Percentiles rank a stretch among this genome's conserved stretches.
Conservation (phyloP, 2,797 vertebrate genomes). For the Bradypodion pumilum region DNA sequence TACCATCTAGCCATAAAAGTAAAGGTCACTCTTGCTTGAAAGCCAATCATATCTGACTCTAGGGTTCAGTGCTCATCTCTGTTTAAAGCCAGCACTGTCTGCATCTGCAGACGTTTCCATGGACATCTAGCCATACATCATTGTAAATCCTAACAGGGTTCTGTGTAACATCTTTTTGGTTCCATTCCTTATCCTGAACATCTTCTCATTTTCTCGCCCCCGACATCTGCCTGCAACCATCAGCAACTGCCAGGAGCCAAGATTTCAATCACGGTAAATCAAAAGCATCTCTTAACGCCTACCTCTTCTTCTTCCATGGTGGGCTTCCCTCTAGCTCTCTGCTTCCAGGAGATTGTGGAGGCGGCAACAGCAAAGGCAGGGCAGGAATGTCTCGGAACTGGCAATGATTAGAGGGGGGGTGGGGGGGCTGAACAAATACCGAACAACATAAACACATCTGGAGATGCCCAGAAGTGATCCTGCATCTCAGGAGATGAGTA, state of each 20-base stretch:
- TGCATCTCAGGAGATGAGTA: background rate
- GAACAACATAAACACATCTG: background rate
- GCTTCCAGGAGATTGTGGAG: background rate
- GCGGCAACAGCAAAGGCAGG: background rate
- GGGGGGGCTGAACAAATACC: background rate
- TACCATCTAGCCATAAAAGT: too few species aligned
- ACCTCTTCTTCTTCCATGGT: background rate
- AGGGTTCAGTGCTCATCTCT: too few species aligned
- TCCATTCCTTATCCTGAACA: background rate
- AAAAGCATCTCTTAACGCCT: background rate
- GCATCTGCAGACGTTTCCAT: too few species aligned
- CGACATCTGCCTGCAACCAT: background rate
- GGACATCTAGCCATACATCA: too few species aligned
- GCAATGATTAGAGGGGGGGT: background rate
- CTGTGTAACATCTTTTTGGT: too few species aligned
- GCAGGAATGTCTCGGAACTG: background rate
- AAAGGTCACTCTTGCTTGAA: too few species aligned
- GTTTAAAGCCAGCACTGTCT: too few species aligned
- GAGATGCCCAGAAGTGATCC: too few species aligned
- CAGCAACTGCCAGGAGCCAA: background rate
- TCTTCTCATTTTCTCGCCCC: background rate
- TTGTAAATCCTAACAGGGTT: too few species aligned
- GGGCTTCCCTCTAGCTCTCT: background rate
- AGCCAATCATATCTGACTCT: too few species aligned
- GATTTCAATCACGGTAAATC: background rate